Evolutionary conservation across 2,888 invertebrate genomes (phyloP), one percentile per base, ranked within the genome.

Genomic region (Bruchidius siliquastri): DNA sequence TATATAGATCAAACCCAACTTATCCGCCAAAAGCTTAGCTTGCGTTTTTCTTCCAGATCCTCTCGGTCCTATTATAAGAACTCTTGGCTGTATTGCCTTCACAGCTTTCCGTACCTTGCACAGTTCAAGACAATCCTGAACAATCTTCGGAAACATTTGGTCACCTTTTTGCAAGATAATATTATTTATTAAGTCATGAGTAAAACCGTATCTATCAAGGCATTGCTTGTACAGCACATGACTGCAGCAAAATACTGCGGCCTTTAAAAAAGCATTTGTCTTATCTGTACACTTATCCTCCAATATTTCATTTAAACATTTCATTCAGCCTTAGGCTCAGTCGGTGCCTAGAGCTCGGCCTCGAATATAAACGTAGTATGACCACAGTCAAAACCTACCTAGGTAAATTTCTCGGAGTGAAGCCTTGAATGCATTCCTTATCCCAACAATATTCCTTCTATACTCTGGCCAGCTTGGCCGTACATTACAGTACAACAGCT

Each of bases 11-110:
- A 92, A 79, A 79, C 89, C 88, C 72, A 91, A 88, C 74, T 88
- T 87, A 72, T 88, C 86, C 0, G 88, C 86, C 20, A 91, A 82
- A 10, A 87, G 78, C 18, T 80, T 80, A 0, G 90, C 91, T 77
- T 92, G 89, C 0, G 88, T 88, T 74, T 87, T 87, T 49, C 90
- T 85, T 0, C 91, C 90, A 20, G 89, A 88, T 74, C 92, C 92
- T 70, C 89, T 84, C 0, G 90, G 89, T 3, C 92, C 92, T 0
- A 92, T 81, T 0, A 92, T 82, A 67, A 89, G 82, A 73, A 92
- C 88, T 67, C 92, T 88, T 78, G 91, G 90, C 32, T 88, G 87
- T 0, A 91, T 91, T 0, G 89, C 88, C 49, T 85, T 85, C 32
- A 82, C 80, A 70, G 85, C 82, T 72, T 84, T 83, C 72, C 83